Percentiles rank a stretch among this genome's conserved stretches.
phyloP scores from a whole-genome alignment of 2,113 vertebrate genomes.

The Pyxicephalus adspersus region DNA sequence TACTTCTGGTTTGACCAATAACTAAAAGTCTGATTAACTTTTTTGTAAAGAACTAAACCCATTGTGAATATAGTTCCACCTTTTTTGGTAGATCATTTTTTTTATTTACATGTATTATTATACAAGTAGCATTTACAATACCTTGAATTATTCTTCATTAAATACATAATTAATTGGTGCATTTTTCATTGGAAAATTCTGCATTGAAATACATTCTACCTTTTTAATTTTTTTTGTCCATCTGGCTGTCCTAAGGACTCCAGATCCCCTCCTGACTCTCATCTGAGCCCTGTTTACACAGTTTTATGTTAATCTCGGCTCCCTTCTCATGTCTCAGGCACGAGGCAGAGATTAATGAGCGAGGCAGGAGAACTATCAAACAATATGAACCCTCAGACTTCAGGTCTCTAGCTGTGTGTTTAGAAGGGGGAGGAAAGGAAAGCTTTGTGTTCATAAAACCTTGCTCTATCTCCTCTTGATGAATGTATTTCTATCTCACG shows the following conservation, averaged over 20 bases:
- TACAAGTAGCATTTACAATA: too few relatives aligned
- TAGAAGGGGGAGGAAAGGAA: constrained; percentile 12
- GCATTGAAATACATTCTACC: too few relatives aligned
- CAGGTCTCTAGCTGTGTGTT: constrained; percentile 46
- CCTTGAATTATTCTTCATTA: too few relatives aligned
- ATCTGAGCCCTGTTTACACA: constrained; percentile 48
- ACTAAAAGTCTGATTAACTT: too few relatives aligned
- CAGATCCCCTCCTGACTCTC: constrained; percentile 21
- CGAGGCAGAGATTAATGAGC: constrained; percentile 56
- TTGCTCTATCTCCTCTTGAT: constrained; percentile 46
- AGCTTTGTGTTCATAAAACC: constrained; percentile 45
- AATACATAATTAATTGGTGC: too few relatives aligned
- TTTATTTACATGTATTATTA: too few relatives aligned
- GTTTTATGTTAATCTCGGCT: constrained; percentile 50
- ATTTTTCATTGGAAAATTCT: too few relatives aligned
- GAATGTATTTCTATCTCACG: constrained; percentile 44
- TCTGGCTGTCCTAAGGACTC: constrained; percentile 8
- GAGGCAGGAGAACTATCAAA: constrained; percentile 49
- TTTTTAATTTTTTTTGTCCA: constrained; percentile 1
- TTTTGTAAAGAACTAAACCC: too few relatives aligned
- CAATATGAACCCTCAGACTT: constrained; percentile 52
- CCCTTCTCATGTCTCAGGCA: constrained; percentile 54
- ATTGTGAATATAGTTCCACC: too few relatives aligned
- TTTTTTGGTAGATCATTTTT: too few relatives aligned
- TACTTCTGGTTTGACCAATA: too few relatives aligned